A percentile compares a stretch with the other conserved stretches of the same genome.
These are phyloP conservation scores for Acipenser transmontanus DNA, from an alignment of 2,797 vertebrate species.

Conservation along the genomic window DNA sequence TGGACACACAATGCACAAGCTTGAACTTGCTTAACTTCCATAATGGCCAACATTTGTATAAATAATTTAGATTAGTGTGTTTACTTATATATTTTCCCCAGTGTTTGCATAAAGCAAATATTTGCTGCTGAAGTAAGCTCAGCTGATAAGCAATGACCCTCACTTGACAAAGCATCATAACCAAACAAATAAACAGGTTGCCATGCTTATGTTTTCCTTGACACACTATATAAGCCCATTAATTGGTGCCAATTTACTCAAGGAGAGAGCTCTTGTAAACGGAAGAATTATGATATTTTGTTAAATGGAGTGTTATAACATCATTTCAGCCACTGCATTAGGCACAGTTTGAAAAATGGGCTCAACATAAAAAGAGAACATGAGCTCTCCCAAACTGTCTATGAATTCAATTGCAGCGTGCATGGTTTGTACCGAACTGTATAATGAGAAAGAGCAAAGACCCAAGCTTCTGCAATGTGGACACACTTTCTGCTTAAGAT, in stretches of 20 bases:
- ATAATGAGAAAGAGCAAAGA: conserved; percentile 13
- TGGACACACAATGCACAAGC: background rate
- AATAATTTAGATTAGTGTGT: background rate
- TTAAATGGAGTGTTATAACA: conserved; percentile 1
- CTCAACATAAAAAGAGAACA: background rate
- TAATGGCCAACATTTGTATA: no score
- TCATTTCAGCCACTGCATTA: background rate
- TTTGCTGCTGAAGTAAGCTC: conserved; percentile 6
- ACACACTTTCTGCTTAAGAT: conserved; percentile 26
- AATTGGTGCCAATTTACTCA: background rate
- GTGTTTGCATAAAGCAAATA: background rate
- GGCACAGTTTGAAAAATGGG: background rate
- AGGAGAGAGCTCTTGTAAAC: background rate
- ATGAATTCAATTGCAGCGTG: conserved; percentile 17
- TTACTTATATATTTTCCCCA: background rate
- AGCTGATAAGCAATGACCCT: background rate
- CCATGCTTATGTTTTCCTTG: conserved; percentile 14
- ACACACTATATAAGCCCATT: conserved; percentile 2
- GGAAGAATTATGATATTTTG: conserved; percentile 1
- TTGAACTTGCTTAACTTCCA: conserved; percentile 9
- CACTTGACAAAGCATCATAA: background rate
- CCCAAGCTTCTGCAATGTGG: conserved; percentile 27
- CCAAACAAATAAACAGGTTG: conserved; percentile 24
- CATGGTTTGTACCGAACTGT: conserved; percentile 22
- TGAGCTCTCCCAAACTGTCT: conserved; percentile 8